Conservation (phyloP, 2,113 vertebrate genomes). For the Actinemys pallida region DNA sequence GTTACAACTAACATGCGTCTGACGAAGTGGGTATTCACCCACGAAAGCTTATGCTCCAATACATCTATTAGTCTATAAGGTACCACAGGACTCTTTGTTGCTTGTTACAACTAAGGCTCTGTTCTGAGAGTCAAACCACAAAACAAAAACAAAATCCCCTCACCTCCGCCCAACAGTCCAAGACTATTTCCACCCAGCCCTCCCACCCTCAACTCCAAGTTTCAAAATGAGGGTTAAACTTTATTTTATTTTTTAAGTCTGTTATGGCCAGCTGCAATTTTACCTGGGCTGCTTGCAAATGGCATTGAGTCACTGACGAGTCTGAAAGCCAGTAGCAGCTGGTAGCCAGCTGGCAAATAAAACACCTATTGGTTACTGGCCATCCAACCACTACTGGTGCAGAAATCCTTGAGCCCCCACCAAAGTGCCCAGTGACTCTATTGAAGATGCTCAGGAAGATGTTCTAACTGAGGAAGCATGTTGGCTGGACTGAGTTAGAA, state of each 20-base stretch:
- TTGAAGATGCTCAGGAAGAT: neutral
- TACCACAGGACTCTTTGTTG: too few relatives aligned
- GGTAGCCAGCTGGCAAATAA: neutral
- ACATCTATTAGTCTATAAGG: too few relatives aligned
- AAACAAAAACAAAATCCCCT: neutral
- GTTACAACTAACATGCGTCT: neutral
- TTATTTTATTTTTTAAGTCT: neutral
- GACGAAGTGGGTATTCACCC: too few relatives aligned
- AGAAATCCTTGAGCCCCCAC: neutral
- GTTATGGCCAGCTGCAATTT: fast-evolving
- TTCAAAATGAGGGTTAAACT: neutral
- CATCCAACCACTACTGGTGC: neutral
- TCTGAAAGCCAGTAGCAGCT: neutral
- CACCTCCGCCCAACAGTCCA: neutral
- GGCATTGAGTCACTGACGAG: neutral
- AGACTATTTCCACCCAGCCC: neutral
- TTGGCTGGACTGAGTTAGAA: neutral
- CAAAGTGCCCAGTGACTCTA: neutral
- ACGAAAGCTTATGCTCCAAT: too few relatives aligned
- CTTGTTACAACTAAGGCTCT: neutral
- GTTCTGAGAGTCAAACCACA: neutral
- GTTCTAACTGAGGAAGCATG: neutral
- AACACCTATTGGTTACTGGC: neutral
- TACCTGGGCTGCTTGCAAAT: neutral
- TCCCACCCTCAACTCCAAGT: neutral